Evolutionary conservation across 2,113 vertebrate genomes (phyloP).

Genomic region (Anoura caudifer): DNA sequence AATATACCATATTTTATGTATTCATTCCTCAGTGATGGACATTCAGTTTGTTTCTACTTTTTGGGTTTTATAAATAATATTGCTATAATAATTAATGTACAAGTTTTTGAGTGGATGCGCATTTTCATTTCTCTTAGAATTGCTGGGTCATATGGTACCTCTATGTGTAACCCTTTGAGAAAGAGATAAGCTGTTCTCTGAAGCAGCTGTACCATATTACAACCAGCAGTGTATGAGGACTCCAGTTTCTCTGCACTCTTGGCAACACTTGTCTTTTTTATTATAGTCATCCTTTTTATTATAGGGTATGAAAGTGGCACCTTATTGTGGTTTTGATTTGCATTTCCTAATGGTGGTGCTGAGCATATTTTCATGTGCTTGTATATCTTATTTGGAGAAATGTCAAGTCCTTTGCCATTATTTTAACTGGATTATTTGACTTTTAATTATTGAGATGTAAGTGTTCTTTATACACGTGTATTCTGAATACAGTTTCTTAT

Average conservation of each 20-base stretch:
- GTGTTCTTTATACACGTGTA: not conserved
- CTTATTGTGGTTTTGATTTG: not conserved
- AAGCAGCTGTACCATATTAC: not conserved
- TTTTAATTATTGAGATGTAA: not conserved
- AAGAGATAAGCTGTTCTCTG: not conserved
- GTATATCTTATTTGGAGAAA: not conserved
- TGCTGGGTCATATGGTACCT: not conserved
- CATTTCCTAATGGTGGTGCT: not conserved
- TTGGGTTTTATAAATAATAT: not conserved
- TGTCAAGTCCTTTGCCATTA: not conserved
- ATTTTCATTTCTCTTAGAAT: not conserved
- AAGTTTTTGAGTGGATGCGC: not conserved
- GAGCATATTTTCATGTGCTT: not conserved
- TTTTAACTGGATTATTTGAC: not conserved
- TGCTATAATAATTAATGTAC: not conserved
- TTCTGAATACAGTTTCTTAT: not conserved
- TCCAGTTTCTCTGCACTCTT: not conserved
- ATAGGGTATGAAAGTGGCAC: not conserved
- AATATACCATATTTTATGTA: not conserved
- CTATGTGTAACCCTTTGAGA: not conserved
- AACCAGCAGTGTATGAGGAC: not conserved
- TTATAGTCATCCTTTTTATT: not conserved
- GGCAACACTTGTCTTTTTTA: not conserved
- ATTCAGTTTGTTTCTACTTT: not conserved
- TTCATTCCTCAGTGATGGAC: not conserved